Percentiles rank a stretch among this genome's conserved stretches.
These are phyloP conservation scores for Pseudococcus jackbeardsleyi DNA, from an alignment of 2,888 invertebrate species.

Conservation along the genomic window DNA sequence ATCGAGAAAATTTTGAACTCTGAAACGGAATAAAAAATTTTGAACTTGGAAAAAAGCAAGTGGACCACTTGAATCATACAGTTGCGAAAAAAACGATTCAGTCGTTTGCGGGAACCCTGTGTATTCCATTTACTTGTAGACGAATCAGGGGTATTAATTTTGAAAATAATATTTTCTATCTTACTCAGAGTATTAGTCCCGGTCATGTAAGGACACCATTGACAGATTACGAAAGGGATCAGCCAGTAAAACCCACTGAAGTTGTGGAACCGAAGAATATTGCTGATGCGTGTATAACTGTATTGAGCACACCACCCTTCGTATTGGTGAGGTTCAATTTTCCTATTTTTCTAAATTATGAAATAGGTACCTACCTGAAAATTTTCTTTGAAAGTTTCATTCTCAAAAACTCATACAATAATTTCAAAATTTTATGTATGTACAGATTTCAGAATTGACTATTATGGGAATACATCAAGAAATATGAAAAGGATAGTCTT, in stretches of 20 bases:
- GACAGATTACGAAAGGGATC: not conserved
- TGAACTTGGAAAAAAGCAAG: too few relatives aligned
- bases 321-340: conserved; percentile 17
- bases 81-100: too few relatives aligned
- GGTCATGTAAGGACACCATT: conserved; percentile 33
- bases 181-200: conserved; percentile 57
- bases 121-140: too few relatives aligned
- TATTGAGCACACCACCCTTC: conserved; percentile 28
- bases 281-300: conserved; percentile 44
- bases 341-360: not conserved
- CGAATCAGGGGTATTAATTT: too few relatives aligned
- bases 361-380: not conserved
- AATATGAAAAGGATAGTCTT: not conserved
- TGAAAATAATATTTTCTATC: not conserved
- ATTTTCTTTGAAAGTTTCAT: not conserved
- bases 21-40: too few relatives aligned
- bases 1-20: too few relatives aligned
- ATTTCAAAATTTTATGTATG: not conserved
- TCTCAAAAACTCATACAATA: not conserved
- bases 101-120: too few relatives aligned
- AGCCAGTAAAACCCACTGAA: not conserved
- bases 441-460: conserved; percentile 47
- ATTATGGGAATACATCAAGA: conserved; percentile 55
- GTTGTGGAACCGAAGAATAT: conserved; percentile 33
- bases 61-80: too few relatives aligned